Evolutionary conservation across 1,140 invertebrate genomes (phyloP), one percentile per base, ranked within the genome.

Genomic region (Scaptomyza hsui): DNA sequence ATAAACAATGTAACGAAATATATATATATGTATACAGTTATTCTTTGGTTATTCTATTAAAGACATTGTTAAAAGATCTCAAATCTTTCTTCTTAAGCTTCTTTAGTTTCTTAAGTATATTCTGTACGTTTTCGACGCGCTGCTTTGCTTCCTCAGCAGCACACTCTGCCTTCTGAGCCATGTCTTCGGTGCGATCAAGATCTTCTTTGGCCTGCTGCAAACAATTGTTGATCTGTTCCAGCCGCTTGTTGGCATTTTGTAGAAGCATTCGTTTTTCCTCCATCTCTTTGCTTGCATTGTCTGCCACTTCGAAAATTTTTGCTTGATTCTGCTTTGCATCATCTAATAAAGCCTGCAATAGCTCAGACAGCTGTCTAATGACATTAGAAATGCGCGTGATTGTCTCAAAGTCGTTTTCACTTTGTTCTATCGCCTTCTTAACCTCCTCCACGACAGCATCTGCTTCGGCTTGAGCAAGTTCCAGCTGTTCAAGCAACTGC

Each of bases 71-170:
- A 1, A 75, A 4, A 3, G 21, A 41, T 5, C 32, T 37, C 0
- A 61, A 26, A 39, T 81, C 55, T n/a, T 57, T 51, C n/a, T 24
- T 41, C 15, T 56, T 64, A 0, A 61, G 44, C 15, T 13, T 64
- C 26, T 55, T 76, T 2, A 72, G 47, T 19, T 64, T 76, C 0
- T 19, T 13, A 1, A 53, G 26, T 6, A 67, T 5, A 6, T 26
- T 15, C 0, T 19, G 26, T 12, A 60, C 44, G 0, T 37, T 21
- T 3, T 64, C 49, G 1, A 76, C 26, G 1, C 60, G 53, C 6
- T 67, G 29, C 1, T 45, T 49, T 0, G 78, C 78, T 7, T 75
- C 64, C 4, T n/a, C 39, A 18, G 78, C 78, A 4, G 78, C 56
- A 13, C 0, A 12, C 5, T 12, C 49, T 7, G 78, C 78, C 26